Percentiles rank a stretch among this genome's conserved stretches.
These are phyloP conservation scores for Decapterus maruadsi DNA, from an alignment of 2,797 vertebrate species.

Conservation along the genomic window DNA sequence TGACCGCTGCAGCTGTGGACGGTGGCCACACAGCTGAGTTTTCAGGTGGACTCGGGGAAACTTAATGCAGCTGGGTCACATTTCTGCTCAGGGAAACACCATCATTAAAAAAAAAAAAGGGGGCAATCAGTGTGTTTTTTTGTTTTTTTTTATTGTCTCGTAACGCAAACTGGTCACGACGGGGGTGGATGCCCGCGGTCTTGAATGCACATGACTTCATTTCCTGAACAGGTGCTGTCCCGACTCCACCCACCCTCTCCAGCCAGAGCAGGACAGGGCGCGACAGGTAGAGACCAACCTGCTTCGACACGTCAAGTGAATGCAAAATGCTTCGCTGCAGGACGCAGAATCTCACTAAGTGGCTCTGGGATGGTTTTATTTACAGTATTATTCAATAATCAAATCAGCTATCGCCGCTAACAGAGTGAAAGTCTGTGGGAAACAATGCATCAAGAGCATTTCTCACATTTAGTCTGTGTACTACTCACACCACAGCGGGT, in stretches of 20 bases:
- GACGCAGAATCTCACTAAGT: neutral
- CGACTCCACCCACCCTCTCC: slow-evolving; percentile 5
- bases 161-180: neutral
- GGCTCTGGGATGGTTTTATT: neutral
- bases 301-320: neutral
- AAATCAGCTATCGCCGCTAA: no score
- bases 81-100: slow-evolving; percentile 10
- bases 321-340: no score
- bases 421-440: no score
- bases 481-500: no score
- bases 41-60: neutral
- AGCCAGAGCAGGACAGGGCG: neutral
- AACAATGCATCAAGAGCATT: no score
- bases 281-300: neutral
- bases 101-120: neutral
- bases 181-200: neutral
- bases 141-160: neutral
- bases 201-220: slow-evolving; percentile 34
- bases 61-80: slow-evolving; percentile 12
- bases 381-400: no score
- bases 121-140: neutral
- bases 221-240: slow-evolving; percentile 40
- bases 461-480: no score
- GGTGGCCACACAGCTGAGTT: neutral
- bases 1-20: slow-evolving; percentile 24